Percentiles rank a stretch among this genome's conserved stretches.
phyloP scores from a whole-genome alignment of 2,113 vertebrate genomes.

The Uropsilus gracilis region DNA sequence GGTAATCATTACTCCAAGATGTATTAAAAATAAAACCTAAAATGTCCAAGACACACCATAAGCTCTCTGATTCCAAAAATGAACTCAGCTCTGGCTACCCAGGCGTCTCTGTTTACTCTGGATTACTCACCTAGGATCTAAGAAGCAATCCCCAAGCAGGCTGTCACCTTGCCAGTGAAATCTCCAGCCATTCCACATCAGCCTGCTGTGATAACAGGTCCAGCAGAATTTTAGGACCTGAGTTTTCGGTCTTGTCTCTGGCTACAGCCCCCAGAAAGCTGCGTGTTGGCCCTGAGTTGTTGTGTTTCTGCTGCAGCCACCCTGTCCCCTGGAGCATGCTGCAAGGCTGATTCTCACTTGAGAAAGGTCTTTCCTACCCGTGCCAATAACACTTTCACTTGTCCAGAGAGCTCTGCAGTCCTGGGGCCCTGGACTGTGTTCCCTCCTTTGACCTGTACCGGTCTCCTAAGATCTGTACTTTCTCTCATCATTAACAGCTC shows the following conservation, averaged over 20 bases:
- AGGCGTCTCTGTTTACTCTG: neutral
- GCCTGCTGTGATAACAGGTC: neutral
- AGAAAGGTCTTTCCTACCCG: neutral
- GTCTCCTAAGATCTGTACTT: neutral
- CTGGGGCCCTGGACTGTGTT: neutral
- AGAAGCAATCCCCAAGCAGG: neutral
- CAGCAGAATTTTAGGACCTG: neutral
- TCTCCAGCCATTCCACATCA: neutral
- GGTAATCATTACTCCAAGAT: neutral
- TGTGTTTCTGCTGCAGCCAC: neutral
- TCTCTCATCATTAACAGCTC: neutral
- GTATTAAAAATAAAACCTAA: neutral
- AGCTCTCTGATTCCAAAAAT: neutral
- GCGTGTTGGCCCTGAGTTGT: neutral
- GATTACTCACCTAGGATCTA: neutral
- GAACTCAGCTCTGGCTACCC: neutral
- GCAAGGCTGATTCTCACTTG: neutral
- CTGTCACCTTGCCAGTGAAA: neutral
- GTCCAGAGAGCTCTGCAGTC: neutral
- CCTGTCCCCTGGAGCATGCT: neutral
- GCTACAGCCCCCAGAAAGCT: neutral
- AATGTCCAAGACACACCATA: neutral
- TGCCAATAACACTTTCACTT: neutral
- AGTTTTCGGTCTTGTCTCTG: neutral
- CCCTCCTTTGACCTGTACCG: neutral